A percentile compares a stretch with the other conserved stretches of the same genome.
Evolutionary conservation across 1,140 invertebrate species (phyloP).

Genomic region (Brachionus plicatilis): DNA sequence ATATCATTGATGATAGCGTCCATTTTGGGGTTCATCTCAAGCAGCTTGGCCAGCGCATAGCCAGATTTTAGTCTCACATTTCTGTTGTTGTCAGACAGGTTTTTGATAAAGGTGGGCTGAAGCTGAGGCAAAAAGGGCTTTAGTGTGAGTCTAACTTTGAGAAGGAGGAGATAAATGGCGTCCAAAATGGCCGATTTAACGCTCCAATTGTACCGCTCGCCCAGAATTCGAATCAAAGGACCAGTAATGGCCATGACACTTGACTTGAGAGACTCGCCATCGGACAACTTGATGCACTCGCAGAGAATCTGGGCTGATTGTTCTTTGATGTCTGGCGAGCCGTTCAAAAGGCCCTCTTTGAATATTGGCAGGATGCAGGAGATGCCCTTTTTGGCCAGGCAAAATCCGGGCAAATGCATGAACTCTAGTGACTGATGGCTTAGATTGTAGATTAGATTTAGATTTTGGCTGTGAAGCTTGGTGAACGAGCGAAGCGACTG

Average conservation of each 20-base stretch:
- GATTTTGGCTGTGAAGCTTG: neutral
- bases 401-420: constrained; percentile 76
- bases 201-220: constrained; percentile 83
- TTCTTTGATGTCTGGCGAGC: constrained; percentile 87
- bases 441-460: neutral
- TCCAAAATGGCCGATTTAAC: constrained; percentile 93
- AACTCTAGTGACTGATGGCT: neutral
- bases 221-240: constrained; percentile 90
- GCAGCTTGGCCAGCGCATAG: constrained; percentile 75
- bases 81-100: constrained; percentile 78
- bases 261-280: constrained; percentile 70
- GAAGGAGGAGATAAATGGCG: constrained; percentile 80
- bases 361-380: constrained; percentile 86
- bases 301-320: constrained; percentile 84
- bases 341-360: constrained; percentile 89
- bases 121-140: constrained; percentile 96
- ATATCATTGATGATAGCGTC: constrained; percentile 81
- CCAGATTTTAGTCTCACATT: constrained; percentile 82
- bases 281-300: constrained; percentile 79
- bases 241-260: constrained; percentile 94
- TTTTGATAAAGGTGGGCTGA: constrained; percentile 93
- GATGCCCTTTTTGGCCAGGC: constrained; percentile 82
- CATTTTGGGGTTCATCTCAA: constrained; percentile 78
- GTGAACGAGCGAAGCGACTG: constrained; percentile 73
- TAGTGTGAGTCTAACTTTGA: constrained; percentile 73